Base-by-base conservation (phyloP, 2,888 invertebrate species). In the Caenorhabditis virilis region DNA sequence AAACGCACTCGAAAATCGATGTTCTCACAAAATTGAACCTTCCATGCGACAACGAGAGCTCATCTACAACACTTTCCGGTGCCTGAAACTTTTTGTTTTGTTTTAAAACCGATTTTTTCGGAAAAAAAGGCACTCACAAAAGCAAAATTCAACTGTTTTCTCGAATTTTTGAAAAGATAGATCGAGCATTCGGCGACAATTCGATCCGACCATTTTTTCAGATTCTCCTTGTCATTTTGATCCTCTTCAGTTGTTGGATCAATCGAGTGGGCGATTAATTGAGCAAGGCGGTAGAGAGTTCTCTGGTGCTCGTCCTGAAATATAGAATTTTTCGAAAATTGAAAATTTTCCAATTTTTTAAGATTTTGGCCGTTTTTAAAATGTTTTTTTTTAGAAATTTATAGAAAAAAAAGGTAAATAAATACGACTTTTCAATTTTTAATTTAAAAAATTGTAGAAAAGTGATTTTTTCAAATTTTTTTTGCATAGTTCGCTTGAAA, bases 121-220 rank as follows among this genome's bases (percentile, higher is more conserved):
- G n/a, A n/a, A n/a, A n/a, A n/a, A n/a, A n/a, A n/a, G n/a, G 15
- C 16, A 51, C 50, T 50, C 22, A 62, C 61, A 48, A 56, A 56
- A 7, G 51, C 55, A 9, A 56, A 16, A 48, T 62, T 52, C 20
- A 56, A 5, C 20, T 49, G 20, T 27, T 22, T 51, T 15, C 38
- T 52, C 5, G 61, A 47, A 18, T 15, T 48, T 18, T 38, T 52
- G 11, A 56, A 45, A 22, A 23, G 50, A 0, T 61, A 50, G 4
- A n/a, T n/a, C n/a, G n/a, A n/a, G n/a, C n/a, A n/a, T n/a, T n/a
- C n/a, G n/a, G n/a, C 43, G 9, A 57, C 45, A 22, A 63, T 30
- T 13, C 57, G 63, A 49, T 63, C 63, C 15, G 52, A 49, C 63
- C 63, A 63, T 42, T 57, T 57, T 25, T 50, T 27, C 30, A 63